phyloP scores from a whole-genome alignment of 1,140 invertebrate species.

The Aricia agestis region DNA sequence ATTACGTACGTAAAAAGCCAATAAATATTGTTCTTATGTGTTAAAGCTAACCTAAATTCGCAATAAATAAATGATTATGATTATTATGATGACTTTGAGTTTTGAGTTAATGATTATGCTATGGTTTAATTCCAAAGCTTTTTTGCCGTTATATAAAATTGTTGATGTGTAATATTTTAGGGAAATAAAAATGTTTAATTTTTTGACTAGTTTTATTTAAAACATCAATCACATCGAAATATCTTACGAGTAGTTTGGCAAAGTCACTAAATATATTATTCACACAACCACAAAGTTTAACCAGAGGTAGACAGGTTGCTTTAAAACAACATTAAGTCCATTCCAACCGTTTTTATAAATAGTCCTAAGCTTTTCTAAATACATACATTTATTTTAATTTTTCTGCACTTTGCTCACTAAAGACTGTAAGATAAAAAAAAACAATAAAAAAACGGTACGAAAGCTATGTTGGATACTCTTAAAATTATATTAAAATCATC shows the following conservation, averaged over 20 bases:
- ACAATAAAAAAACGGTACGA: no score
- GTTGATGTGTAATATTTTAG: no score
- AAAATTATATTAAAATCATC: no score
- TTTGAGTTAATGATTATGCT: no score
- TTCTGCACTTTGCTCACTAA: not conserved
- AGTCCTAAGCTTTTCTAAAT: not conserved
- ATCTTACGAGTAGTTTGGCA: constrained; percentile 52
- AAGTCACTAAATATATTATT: constrained; percentile 38
- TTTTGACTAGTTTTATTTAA: constrained; percentile 61
- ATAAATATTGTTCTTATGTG: no score
- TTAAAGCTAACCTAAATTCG: no score
- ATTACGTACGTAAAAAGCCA: no score
- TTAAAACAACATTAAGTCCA: constrained; percentile 3
- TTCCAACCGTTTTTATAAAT: not conserved
- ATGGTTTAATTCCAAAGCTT: no score
- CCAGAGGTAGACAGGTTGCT: constrained; percentile 23
- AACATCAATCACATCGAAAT: constrained; percentile 58
- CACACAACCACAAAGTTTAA: constrained; percentile 50
- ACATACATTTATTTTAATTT: not conserved
- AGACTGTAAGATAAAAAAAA: not conserved
- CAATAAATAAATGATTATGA: no score
- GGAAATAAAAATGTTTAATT: not conserved
- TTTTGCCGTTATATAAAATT: no score
- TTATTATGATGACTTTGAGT: no score
- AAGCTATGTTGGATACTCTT: no score